A percentile compares a stretch with the other conserved stretches of the same genome.
phyloP scores from a whole-genome alignment of 2,888 invertebrate species.

The Lithophane leautieri region DNA sequence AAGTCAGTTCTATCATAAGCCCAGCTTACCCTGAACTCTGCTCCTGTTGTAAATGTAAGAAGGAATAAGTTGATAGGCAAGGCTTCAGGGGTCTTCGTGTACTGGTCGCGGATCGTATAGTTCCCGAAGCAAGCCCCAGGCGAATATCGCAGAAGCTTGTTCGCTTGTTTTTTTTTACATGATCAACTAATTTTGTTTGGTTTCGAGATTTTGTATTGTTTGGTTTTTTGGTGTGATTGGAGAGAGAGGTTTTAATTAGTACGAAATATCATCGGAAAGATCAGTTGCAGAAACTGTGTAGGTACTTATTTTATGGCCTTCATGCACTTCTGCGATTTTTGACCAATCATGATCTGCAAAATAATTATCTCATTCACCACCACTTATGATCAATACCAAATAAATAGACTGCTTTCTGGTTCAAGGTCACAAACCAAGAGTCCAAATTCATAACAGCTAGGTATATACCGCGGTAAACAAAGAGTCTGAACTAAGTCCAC shows the following conservation, averaged over 20 bases:
- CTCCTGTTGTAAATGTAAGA: conserved; percentile 59
- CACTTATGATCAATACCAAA: background rate
- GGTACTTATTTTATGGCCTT: background rate
- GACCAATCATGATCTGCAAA: background rate
- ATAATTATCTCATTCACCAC: background rate
- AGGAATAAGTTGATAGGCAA: conserved; percentile 46
- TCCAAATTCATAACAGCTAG: background rate
- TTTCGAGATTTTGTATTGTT: conserved; percentile 41
- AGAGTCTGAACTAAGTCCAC: background rate
- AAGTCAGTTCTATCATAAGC: conserved; percentile 70
- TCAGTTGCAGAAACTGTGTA: background rate
- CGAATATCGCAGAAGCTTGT: conserved; percentile 64
- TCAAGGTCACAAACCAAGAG: background rate
- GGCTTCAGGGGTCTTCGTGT: conserved; percentile 59
- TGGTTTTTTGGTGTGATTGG: conserved; percentile 12
- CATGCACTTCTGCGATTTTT: no score
- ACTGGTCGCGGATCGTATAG: conserved; percentile 63
- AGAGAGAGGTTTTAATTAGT: conserved; percentile 24
- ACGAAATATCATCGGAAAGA: conserved; percentile 1
- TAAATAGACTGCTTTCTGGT: no score
- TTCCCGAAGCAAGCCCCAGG: conserved; percentile 67
- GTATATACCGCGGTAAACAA: background rate
- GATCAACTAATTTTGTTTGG: conserved; percentile 63
- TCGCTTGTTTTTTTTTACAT: conserved; percentile 65
- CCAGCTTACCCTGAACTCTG: conserved; percentile 73